Percentiles rank a stretch among this genome's conserved stretches.
phyloP scores from a whole-genome alignment of 2,888 invertebrate genomes.

The Pollenia angustigena region DNA sequence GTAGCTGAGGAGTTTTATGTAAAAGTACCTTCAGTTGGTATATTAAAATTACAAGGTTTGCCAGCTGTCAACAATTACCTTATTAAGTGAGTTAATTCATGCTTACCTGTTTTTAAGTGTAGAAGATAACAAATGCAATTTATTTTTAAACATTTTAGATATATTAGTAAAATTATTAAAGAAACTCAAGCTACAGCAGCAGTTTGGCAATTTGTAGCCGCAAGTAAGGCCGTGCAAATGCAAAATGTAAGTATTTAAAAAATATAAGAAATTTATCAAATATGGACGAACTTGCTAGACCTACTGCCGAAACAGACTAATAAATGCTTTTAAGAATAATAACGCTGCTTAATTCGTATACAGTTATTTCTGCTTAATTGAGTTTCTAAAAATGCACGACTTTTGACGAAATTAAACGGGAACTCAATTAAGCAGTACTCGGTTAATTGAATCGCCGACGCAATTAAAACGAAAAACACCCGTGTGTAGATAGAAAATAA shows the following conservation, averaged over 20 bases:
- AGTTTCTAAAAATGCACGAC: too few species aligned
- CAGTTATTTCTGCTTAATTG: too few species aligned
- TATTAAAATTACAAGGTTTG: conserved; percentile 76
- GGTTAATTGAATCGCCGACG: too few species aligned
- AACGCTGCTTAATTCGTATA: too few species aligned
- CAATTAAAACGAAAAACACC: too few species aligned
- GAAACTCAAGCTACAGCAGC: conserved; percentile 70
- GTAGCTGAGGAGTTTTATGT: conserved; percentile 76
- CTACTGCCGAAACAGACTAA: too few species aligned
- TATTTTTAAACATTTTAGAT: conserved; percentile 66
- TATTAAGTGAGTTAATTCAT: conserved; percentile 78
- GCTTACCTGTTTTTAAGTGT: background rate
- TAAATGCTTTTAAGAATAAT: too few species aligned
- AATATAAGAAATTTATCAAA: too few species aligned
- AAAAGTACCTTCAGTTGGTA: conserved; percentile 78
- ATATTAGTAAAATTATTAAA: conserved; percentile 65
- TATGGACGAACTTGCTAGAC: too few species aligned
- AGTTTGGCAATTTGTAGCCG: conserved; percentile 77
- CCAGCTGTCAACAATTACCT: conserved; percentile 77
- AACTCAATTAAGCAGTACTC: too few species aligned
- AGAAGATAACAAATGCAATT: background rate
- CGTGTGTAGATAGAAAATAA: too few species aligned
- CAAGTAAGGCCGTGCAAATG: conserved; percentile 70
- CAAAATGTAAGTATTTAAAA: conserved; percentile 67
- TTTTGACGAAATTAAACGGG: too few species aligned